phyloP scores from a whole-genome alignment of 2,888 invertebrate genomes.

The Encarsia formosa region DNA sequence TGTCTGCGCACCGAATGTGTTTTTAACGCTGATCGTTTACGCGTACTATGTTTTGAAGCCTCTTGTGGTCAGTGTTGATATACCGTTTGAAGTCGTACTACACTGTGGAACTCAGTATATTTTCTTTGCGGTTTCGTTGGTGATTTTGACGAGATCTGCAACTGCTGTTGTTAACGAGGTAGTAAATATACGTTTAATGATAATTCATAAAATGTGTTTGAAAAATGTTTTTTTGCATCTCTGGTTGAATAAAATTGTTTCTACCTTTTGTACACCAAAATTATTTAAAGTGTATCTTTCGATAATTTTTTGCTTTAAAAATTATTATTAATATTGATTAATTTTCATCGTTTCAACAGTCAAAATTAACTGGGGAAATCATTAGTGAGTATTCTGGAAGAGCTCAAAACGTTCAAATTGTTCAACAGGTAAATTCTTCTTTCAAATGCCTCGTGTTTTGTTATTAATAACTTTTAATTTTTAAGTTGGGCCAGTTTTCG shows the following conservation, averaged over 20 bases:
- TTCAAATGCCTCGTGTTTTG: neutral
- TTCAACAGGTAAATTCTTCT: neutral
- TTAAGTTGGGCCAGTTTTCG: neutral
- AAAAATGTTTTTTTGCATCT: neutral
- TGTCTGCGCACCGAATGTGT: neutral
- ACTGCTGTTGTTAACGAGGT: neutral
- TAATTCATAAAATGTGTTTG: neutral
- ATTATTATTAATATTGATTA: too few relatives aligned
- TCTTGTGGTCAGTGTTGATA: neutral
- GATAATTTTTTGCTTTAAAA: too few relatives aligned
- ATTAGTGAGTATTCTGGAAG: neutral
- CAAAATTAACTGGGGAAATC: neutral
- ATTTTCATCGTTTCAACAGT: neutral
- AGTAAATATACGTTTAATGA: too few relatives aligned
- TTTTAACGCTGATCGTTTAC: neutral
- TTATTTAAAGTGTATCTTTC: too few relatives aligned
- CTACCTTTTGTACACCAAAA: too few relatives aligned
- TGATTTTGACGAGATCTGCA: neutral
- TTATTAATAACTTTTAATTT: neutral
- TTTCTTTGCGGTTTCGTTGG: neutral
- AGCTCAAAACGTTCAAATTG: neutral
- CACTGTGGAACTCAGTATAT: neutral
- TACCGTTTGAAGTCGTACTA: neutral
- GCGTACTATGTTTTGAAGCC: neutral
- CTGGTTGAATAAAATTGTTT: neutral